phyloP scores from a whole-genome alignment of 1,140 invertebrate genomes.

The Cydia pomonella region DNA sequence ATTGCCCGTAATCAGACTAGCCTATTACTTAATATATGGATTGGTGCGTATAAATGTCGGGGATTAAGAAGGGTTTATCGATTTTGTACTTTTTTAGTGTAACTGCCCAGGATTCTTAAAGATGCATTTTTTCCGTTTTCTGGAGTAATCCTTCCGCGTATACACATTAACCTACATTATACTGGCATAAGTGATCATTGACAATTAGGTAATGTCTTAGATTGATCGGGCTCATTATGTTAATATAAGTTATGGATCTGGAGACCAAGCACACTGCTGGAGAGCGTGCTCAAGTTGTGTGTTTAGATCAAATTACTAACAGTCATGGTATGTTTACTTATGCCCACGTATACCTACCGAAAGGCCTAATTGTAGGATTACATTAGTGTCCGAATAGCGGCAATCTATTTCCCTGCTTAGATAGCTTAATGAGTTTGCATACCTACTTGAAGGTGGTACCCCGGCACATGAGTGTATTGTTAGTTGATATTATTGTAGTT shows the following conservation, averaged over 20 bases:
- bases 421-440: not conserved
- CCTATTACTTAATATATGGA: conserved; percentile 18
- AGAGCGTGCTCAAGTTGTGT: too few relatives aligned
- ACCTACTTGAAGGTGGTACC: not conserved
- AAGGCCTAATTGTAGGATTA: not conserved
- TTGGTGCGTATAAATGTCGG: conserved; percentile 13
- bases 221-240: too few relatives aligned
- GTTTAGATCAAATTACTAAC: too few relatives aligned
- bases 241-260: too few relatives aligned
- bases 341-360: not conserved
- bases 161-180: too few relatives aligned
- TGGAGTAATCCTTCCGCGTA: too few relatives aligned
- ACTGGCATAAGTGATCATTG: too few relatives aligned
- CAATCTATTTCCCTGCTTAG: not conserved
- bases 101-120: not conserved
- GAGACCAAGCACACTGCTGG: too few relatives aligned
- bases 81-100: conserved; percentile 1
- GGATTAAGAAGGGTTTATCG: conserved; percentile 9
- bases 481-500: conserved; percentile 12
- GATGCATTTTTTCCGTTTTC: not conserved
- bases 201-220: too few relatives aligned
- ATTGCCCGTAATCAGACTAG: conserved; percentile 18
- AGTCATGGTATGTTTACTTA: too few relatives aligned
- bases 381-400: not conserved
- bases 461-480: conserved; percentile 9